Base-by-base conservation (phyloP, 2,888 invertebrate species). In the Drosophila rellima region DNA sequence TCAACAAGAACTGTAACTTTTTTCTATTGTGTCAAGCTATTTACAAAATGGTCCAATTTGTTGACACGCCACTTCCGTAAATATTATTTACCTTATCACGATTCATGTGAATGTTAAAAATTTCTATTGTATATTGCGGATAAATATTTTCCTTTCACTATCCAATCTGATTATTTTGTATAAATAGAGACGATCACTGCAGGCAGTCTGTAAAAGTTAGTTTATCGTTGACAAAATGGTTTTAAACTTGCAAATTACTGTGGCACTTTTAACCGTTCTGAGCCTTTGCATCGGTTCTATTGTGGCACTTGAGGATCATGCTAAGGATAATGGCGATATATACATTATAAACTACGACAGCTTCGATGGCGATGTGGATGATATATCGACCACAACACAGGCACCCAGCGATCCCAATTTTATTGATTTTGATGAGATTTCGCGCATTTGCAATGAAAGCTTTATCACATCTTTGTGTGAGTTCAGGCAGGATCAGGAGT, bases 401-500 rank as follows among this genome's bases (percentile, higher is more conserved):
- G 57, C 62, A 4, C 63, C 72, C 2, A 63, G n/a, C 23, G 65
- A 51, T 23, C 39, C 65, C 4, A 65, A 51, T 10, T 74, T 40
- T 17, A 60, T 93, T 13, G 92, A 94, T 80, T 75, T 93, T 3
- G 84, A 92, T 40, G 89, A 87, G 0, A 85, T 93, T 7, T 93
- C 93, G 92, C 90, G 86, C 3, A 83, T 90, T 4, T 94, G 94
- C 69, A 94, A 94, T 80, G 92, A 94, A 0, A 94, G 93, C 23
- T 94, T 93, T 78, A 92, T 93, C 8, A 93, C 93, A 59, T 93
- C 94, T 62, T 93, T 93, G 90, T 91, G 94, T 94, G 91, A 93
- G 82, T 75, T 2, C 8, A 11, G 13, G 10, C 6, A 3, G 37
- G 13, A 33, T n/a, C n/a, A 13, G 7, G 8, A 8, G 17, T 3